phyloP scores from a whole-genome alignment of 2,113 vertebrate genomes.

The Odocoileus hemionus region DNA sequence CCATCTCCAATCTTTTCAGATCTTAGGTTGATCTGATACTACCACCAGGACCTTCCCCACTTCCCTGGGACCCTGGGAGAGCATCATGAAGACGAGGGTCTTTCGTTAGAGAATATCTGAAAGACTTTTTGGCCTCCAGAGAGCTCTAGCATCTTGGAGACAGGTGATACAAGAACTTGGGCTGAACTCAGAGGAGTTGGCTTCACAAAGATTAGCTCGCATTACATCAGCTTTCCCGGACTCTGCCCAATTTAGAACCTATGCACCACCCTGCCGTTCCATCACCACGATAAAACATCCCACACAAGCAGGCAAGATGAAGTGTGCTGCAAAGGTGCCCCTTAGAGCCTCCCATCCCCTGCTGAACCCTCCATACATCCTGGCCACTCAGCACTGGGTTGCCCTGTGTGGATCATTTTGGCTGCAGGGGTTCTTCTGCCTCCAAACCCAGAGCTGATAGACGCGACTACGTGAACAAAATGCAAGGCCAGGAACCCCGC shows the following conservation, averaged over 20 bases:
- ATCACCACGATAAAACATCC: accelerated
- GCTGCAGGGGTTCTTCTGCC: neutral
- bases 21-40: neutral
- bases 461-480: neutral
- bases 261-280: neutral
- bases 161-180: neutral
- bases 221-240: too few relatives aligned
- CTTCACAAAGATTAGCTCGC: neutral
- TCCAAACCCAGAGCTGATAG: neutral
- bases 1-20: neutral
- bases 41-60: neutral
- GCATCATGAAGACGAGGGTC: neutral
- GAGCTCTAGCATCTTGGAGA: neutral
- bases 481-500: too few relatives aligned
- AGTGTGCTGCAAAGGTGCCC: accelerated
- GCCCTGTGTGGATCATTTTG: neutral
- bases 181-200: neutral
- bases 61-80: neutral
- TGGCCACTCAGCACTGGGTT: neutral
- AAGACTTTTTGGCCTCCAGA: neutral
- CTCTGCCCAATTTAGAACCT: neutral
- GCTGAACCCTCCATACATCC: accelerated
- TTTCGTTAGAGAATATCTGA: neutral
- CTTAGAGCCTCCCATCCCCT: neutral
- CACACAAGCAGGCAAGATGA: too few relatives aligned